Evolutionary conservation across 2,888 invertebrate species (phyloP), one percentile per base, ranked within the genome.

Genomic region (Scelioninae gen. 1): DNA sequence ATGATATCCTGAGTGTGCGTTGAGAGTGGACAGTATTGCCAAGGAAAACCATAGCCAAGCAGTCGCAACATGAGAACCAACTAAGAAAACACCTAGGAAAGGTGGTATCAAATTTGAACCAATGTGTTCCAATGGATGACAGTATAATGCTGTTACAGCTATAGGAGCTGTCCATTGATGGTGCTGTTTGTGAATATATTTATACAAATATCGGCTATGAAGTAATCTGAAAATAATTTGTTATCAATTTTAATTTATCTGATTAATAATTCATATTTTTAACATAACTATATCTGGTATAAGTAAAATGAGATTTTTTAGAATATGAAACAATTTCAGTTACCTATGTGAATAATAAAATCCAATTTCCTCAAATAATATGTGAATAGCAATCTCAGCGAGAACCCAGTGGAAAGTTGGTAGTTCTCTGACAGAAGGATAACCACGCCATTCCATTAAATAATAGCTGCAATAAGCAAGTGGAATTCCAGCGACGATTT

Each of bases 131-230:
- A 95, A 93, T 0, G 97, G 97, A 92, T 97, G 96, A 86, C 96
- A 96, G 91, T 97, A 97, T 49, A 96, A 93, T 11, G 96, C 95
- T 0, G 96, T 95, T 4, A 97, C 95, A n/a, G 97, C 96, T 65
- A 97, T 95, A 0, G 97, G 97, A 0, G 97, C 96, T 0, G 96
- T 96, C 97, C 97, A 97, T 91, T 97, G 96, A 88, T 97, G 97
- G 91, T 97, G 97, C 87, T 95, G 94, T 91, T 97, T 97, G 92
- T 97, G 97, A 86, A 97, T 96, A 89, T 95, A 94, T 89, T 96
- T 96, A 93, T 97, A 97, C 66, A 97, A 92, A 84, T 93, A 93
- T 81, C 95, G 95, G 88, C 94, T 95, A 89, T 97, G 97, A 38
- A 97, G 93, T 82, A 96, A 92, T 89, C 96, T 96, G 91, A 9